Evolutionary conservation across 2,797 vertebrate species (phyloP), one percentile per base, ranked within the genome.

Genomic region (Bradypus variegatus): DNA sequence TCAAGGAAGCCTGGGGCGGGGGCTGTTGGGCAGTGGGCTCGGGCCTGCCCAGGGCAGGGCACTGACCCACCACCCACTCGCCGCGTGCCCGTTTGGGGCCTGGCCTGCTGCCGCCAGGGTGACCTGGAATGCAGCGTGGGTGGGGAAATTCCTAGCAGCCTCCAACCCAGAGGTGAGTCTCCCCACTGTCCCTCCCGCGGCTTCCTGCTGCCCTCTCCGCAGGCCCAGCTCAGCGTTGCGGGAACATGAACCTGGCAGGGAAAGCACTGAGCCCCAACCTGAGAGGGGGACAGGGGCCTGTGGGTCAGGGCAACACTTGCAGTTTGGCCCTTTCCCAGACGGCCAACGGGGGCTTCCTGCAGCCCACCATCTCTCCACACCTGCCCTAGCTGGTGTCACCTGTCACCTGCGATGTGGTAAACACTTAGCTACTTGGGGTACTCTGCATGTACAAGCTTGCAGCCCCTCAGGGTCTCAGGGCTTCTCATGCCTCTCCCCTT

Each of bases 121-220:
- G 0, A 76, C 69, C 55, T 89, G 96, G 96, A 97, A 97, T 96
- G 96, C 8, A 0, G 75, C 2, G 83, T 86, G 89, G 96, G 95
- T 0, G 79, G 95, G 93, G 94, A 77, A 93, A 65, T 93, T 96
- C 95, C 95, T 87, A 89, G 89, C 60, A 50, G 62, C 80, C 85
- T 82, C 36, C 12, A 81, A 92, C 72, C 92, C 89, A 50, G 0
- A 0, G 0, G 31, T 89, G 86, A 91, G 94, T 75, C 70, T 33
- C 2, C 72, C 85, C 58, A 86, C 83, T 41, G 41, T 73, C 64
- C 58, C 14, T 48, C 45, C 38, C 1, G 1, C 6, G 3, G 0
- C 87, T 94, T 96, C 92, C 95, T 94, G 86, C 88, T 31, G 58
- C 89, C 80, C 31, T 31, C 50, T 41, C 82, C 9, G 0, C 33